Evolutionary conservation across 2,113 vertebrate species (phyloP), one percentile per base, ranked within the genome.

Genomic region (Mirza zaza): DNA sequence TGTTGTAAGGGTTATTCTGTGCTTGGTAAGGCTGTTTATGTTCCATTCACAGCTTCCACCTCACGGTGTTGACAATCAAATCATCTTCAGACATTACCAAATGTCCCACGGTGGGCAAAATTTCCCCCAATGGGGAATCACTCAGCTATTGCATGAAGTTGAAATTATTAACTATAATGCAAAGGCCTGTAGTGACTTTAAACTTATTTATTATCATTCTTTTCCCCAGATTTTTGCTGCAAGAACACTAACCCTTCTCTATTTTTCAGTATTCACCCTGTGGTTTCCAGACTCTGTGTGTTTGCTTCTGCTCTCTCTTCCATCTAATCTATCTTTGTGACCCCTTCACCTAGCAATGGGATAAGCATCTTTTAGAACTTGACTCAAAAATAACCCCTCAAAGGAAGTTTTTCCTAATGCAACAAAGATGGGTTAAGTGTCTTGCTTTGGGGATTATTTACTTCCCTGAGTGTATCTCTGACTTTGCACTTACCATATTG

Each of bases 61-160:
- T 77, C 76, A 75, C 52, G 4, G 34, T 39, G 7, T 21, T 55
- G 45, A 23, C 12, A 48, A 48, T 36, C 45, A 67, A 12, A n/a
- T 50, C 76, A 14, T 82, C 23, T 90, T 4, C 14, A 52, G 3
- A 45, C 2, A 15, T 42, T 87, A 27, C 1, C 29, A 79, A 76
- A 91, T 67, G 1, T 39, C 20, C 14, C 20, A 6, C 11, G 4
- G 8, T 27, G 12, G 29, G 2, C 1, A 68, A 85, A 76, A 67
- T 73, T 70, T 8, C 2, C 4, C 68, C 6, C 21, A 18, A 0
- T 63, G n/a, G 55, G 15, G 0, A 92, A 73, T 13, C 11, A 17
- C 8, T 52, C 5, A 91, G 3, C 14, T 50, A 39, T 21, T 48
- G 29, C 6, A 68, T 82, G 36, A 82, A 36, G 8, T 13, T 50